Percentiles rank a stretch among this genome's conserved stretches.
Evolutionary conservation across 1,140 invertebrate genomes (phyloP).

Genomic region (Olivierus martensii): DNA sequence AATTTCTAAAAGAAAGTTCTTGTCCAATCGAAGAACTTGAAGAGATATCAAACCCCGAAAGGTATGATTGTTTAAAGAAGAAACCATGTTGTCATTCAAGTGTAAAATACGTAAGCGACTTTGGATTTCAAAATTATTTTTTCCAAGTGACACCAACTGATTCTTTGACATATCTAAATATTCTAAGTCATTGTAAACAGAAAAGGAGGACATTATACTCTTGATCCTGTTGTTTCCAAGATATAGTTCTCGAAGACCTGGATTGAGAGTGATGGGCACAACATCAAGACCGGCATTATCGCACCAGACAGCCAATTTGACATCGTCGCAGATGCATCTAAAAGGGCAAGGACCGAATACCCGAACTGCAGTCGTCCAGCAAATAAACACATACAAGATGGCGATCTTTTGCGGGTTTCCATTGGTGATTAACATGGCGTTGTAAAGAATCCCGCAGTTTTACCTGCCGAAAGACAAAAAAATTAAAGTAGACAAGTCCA

Average conservation of each 20-base stretch:
- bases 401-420: too few relatives aligned
- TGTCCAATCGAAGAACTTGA: constrained; percentile 60
- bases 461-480: too few relatives aligned
- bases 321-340: constrained; percentile 70
- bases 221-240: constrained; percentile 73
- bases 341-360: constrained; percentile 40
- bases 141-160: constrained; percentile 54
- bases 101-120: constrained; percentile 41
- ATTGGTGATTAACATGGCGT: too few relatives aligned
- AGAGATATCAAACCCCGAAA: constrained; percentile 47
- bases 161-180: constrained; percentile 72
- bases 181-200: constrained; percentile 67
- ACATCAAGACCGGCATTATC: constrained; percentile 69
- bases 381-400: too few relatives aligned
- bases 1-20: constrained; percentile 65
- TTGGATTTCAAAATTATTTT: constrained; percentile 56
- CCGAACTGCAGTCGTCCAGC: background rate
- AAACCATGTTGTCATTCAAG: constrained; percentile 16
- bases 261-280: constrained; percentile 79
- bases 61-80: constrained; percentile 47
- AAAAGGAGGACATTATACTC: constrained; percentile 67
- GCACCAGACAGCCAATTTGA: constrained; percentile 71
- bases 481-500: too few relatives aligned
- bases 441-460: too few relatives aligned
- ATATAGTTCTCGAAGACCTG: constrained; percentile 65